These are phyloP conservation scores for Eupithecia subumbrata DNA, from an alignment of 2,888 invertebrate genomes.

Conservation along the genomic window DNA sequence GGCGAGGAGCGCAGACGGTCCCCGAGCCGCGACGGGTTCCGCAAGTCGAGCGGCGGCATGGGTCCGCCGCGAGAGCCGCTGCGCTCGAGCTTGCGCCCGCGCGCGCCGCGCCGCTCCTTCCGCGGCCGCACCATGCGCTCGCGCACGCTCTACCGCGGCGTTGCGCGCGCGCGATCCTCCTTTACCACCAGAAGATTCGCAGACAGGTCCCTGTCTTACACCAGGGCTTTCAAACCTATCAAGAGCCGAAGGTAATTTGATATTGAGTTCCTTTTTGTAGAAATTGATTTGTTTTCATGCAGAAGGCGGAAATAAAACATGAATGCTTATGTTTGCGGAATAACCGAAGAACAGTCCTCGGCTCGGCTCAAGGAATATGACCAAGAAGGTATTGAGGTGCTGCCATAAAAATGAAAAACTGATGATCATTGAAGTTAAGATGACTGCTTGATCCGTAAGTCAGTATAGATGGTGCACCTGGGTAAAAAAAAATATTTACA, in stretches of 20 bases:
- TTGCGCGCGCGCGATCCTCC: slow-evolving; percentile 80
- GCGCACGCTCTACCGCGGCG: slow-evolving; percentile 82
- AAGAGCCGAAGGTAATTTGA: slow-evolving; percentile 81
- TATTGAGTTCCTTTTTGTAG: slow-evolving; percentile 54
- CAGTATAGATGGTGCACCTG: slow-evolving; percentile 16
- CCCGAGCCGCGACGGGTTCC: slow-evolving; percentile 78
- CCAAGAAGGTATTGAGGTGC: slow-evolving; percentile 23
- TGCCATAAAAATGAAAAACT: slow-evolving; percentile 16
- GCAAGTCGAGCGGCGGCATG: slow-evolving; percentile 75
- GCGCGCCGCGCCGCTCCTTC: slow-evolving; percentile 82
- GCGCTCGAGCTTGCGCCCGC: slow-evolving; percentile 74
- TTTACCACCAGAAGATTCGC: slow-evolving; percentile 72
- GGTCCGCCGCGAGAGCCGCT: slow-evolving; percentile 77
- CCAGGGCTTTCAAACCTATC: slow-evolving; percentile 75
- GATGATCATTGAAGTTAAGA: slow-evolving; percentile 24
- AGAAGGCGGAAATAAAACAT: slow-evolving; percentile 18
- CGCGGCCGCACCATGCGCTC: slow-evolving; percentile 82
- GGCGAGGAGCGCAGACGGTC: slow-evolving; percentile 84
- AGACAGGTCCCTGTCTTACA: slow-evolving; percentile 73
- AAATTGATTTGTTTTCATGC: slow-evolving; percentile 31
- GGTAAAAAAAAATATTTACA: slow-evolving; percentile 17
- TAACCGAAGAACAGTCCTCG: neutral
- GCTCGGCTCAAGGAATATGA: slow-evolving; percentile 4
- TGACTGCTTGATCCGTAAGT: slow-evolving; percentile 20
- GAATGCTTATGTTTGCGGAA: neutral